Conservation (phyloP, 2,888 invertebrate genomes). For the Phortica okadai region DNA sequence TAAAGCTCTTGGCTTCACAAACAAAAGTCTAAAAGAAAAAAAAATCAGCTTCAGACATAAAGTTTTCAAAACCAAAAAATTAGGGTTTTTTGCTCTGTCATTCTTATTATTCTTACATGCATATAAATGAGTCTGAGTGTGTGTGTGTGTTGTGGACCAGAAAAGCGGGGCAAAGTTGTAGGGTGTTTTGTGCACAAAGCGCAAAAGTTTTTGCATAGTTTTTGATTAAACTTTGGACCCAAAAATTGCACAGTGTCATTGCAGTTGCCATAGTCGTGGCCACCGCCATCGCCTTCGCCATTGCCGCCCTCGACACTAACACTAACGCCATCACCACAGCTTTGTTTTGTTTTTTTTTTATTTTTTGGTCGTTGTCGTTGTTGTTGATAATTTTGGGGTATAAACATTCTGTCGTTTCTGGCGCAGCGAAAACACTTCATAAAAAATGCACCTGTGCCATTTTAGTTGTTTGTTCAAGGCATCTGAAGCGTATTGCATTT, state of each 20-base stretch:
- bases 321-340: background rate
- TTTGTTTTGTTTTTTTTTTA: conserved; percentile 22
- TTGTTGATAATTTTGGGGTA: background rate
- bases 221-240: conserved; percentile 30
- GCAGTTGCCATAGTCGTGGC: background rate
- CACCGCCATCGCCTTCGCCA: background rate
- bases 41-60: conserved; percentile 8
- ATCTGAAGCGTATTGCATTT: background rate
- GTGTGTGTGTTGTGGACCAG: background rate
- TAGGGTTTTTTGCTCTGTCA: conserved; percentile 3
- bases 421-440: conserved; percentile 19
- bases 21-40: too few relatives aligned
- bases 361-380: background rate
- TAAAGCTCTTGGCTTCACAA: too few relatives aligned
- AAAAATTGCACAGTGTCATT: conserved; percentile 32
- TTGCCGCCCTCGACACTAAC: background rate
- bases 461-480: background rate
- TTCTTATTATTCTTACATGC: conserved; percentile 12
- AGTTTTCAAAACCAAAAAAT: conserved; percentile 26
- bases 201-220: conserved; percentile 25
- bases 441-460: conserved; percentile 32
- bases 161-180: background rate
- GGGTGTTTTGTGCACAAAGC: background rate
- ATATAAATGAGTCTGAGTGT: background rate
- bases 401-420: background rate